These are phyloP conservation scores for Penaeus indicus DNA, from an alignment of 1,140 invertebrate genomes.

Conservation along the genomic window DNA sequence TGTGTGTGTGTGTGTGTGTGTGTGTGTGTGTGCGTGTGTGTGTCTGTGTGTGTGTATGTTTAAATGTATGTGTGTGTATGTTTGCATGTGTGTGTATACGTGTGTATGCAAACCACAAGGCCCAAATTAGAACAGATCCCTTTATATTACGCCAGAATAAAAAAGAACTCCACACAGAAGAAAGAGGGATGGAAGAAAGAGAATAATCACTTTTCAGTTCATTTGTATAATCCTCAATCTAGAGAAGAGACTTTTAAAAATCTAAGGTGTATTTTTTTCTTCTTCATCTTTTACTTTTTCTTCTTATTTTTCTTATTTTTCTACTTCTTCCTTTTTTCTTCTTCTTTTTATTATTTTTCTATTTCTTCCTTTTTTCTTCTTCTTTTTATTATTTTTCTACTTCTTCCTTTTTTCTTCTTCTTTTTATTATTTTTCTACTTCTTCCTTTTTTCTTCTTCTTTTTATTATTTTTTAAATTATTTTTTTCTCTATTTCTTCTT, in stretches of 20 bases:
- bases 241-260: too few species aligned
- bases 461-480: not conserved
- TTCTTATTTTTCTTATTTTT: not conserved
- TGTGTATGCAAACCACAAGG: not conserved
- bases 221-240: too few species aligned
- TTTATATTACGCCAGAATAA: too few species aligned
- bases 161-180: too few species aligned
- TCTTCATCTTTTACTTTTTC: not conserved
- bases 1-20: too few species aligned
- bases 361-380: not conserved
- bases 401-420: too few species aligned
- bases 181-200: too few species aligned
- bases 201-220: too few species aligned
- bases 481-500: not conserved
- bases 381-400: too few species aligned
- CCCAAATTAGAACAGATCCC: too few species aligned
- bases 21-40: conserved; percentile 25
- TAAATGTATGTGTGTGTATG: not conserved
- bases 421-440: not conserved
- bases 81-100: not conserved
- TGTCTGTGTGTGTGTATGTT: not conserved
- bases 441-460: not conserved
- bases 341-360: not conserved
- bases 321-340: not conserved
- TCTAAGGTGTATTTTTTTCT: too few species aligned